phyloP scores from a whole-genome alignment of 1,140 invertebrate genomes.

The Physella acuta region DNA sequence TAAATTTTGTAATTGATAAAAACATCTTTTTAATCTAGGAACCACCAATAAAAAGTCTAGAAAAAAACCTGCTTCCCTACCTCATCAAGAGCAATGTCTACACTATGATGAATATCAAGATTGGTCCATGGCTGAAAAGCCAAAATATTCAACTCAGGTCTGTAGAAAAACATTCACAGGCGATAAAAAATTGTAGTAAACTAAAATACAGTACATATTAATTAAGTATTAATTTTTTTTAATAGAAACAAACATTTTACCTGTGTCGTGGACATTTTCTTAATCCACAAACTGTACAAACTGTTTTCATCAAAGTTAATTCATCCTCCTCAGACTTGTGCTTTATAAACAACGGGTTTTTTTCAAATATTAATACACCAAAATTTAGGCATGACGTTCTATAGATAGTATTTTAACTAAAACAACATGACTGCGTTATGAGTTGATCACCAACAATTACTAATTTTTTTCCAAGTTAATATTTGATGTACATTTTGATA shows the following conservation, averaged over 20 bases:
- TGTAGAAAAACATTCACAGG: constrained; percentile 32
- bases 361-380: not conserved
- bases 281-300: constrained; percentile 54
- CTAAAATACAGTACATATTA: too few relatives aligned
- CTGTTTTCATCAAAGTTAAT: constrained; percentile 47
- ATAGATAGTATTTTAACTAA: not conserved
- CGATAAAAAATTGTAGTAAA: too few relatives aligned
- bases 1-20: too few relatives aligned
- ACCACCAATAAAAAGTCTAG: too few relatives aligned
- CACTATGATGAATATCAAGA: constrained; percentile 67
- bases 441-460: too few relatives aligned
- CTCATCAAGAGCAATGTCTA: constrained; percentile 72
- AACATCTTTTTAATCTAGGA: too few relatives aligned
- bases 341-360: constrained; percentile 23
- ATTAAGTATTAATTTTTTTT: too few relatives aligned
- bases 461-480: too few relatives aligned
- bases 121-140: constrained; percentile 69
- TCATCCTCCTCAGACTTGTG: constrained; percentile 41
- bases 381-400: not conserved
- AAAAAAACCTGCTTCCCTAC: constrained; percentile 60
- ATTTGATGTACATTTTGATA: too few relatives aligned
- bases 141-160: constrained; percentile 59
- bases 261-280: constrained; percentile 53
- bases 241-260: constrained; percentile 30
- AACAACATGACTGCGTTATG: not conserved